These are phyloP conservation scores for Apodemia hepburni DNA, from an alignment of 2,888 invertebrate genomes.

Conservation along the genomic window DNA sequence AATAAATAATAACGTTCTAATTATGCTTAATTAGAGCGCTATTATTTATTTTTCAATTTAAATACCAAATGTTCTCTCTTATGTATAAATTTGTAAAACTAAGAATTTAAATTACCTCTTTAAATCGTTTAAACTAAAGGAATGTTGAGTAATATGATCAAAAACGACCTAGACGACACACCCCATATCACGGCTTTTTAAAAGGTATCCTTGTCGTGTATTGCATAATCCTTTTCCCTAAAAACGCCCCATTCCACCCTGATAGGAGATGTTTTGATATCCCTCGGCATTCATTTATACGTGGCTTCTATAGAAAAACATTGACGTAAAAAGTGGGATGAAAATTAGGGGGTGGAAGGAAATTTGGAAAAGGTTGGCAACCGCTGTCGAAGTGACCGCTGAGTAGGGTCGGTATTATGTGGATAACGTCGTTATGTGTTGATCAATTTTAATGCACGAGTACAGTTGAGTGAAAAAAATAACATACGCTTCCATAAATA, in stretches of 20 bases:
- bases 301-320: conserved; percentile 75
- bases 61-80: neutral
- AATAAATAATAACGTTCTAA: too few relatives aligned
- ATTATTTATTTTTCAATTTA: neutral
- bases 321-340: conserved; percentile 78
- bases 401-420: conserved; percentile 76
- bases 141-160: conserved; percentile 24
- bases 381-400: conserved; percentile 79
- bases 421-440: conserved; percentile 78
- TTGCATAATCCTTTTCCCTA: conserved; percentile 65
- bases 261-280: conserved; percentile 78
- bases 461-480: conserved; percentile 38
- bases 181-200: conserved; percentile 40
- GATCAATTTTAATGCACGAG: conserved; percentile 74
- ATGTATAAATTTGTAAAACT: neutral
- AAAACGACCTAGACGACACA: conserved; percentile 36
- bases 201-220: conserved; percentile 50
- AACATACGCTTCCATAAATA: conserved; percentile 25
- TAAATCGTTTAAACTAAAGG: conserved; percentile 1
- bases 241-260: conserved; percentile 61
- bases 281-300: conserved; percentile 69
- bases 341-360: conserved; percentile 52
- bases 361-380: conserved; percentile 62
- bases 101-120: neutral
- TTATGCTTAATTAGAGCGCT: neutral